Evolutionary conservation across 2,113 vertebrate species (phyloP), one percentile per base, ranked within the genome.

Genomic region (Rhinolophus sinicus): DNA sequence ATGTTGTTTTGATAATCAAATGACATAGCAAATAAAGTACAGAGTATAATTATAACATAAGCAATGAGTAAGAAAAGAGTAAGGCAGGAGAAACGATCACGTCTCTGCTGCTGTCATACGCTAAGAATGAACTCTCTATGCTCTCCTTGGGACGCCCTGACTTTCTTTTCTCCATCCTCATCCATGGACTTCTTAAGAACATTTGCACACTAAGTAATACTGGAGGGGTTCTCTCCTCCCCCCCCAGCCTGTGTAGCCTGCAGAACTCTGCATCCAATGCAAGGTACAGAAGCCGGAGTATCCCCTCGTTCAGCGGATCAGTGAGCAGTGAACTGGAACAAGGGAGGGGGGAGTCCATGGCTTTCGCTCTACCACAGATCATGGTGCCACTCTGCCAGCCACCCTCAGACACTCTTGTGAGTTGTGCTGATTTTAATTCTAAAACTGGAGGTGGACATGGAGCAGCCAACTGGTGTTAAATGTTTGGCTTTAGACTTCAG

Each of bases 351-450:
- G 21, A 12, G 50, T 13, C 3, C 3, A 56, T 35, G 26, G 8
- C 5, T 83, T 77, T 47, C 24, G 47, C 26, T 88, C 54, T 72
- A 4, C 38, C 7, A 3, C 7, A 80, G 75, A 21, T 92, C 90
- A 21, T 77, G 6, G 13, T 58, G 28, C 15, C 89, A 52, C 52
- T 70, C 40, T 69, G 0, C 19, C n/a, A 22, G 3, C 5, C 28
- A 12, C 35, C 22, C 69, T 88, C 54, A 89, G 67, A 44, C 72
- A 75, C 38, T 47, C 22, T 44, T 5, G 92, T 88, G 56, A 52
- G 67, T 75, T 90, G 81, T 6, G 28, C 44, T 26, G 26, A 76
- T 91, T 95, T 97, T 84, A 52, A 94, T 93, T 94, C 88, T 65
- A 35, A 62, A 50, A 35, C 35, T n/a, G 7, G 18, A 92, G 56